A percentile compares a stretch with the other conserved stretches of the same genome.
These are phyloP conservation scores for Hystrix brachyura DNA, from an alignment of 2,113 vertebrate genomes.

Conservation along the genomic window DNA sequence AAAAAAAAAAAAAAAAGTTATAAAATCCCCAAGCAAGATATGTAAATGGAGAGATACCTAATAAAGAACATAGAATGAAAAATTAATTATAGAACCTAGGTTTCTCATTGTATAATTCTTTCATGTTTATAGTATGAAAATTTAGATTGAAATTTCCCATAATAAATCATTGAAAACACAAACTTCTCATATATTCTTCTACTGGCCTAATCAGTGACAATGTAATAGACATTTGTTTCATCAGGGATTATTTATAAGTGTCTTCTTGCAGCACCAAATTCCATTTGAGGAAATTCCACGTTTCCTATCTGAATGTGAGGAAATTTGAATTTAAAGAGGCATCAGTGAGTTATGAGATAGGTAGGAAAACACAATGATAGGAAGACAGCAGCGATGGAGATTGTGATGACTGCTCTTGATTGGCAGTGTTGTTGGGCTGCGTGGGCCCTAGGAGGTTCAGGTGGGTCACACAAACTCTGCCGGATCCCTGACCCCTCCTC, in stretches of 20 bases:
- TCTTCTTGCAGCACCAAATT: neutral
- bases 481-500: neutral
- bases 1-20: neutral
- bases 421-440: neutral
- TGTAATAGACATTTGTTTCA: neutral
- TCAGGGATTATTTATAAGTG: neutral
- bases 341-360: neutral
- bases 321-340: neutral
- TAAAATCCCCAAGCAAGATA: neutral
- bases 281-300: constrained; percentile 28
- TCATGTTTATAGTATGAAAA: neutral
- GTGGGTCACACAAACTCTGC: neutral
- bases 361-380: neutral
- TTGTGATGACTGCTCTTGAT: neutral
- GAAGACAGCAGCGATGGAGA: neutral
- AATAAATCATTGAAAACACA: neutral
- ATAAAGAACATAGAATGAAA: constrained; percentile 22
- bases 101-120: constrained; percentile 18
- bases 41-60: neutral
- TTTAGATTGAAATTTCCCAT: neutral
- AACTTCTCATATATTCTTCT: neutral
- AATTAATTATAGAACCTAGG: constrained; percentile 5
- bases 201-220: neutral
- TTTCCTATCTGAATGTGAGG: neutral
- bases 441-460: neutral